phyloP scores from a whole-genome alignment of 1,140 invertebrate species.

The Chrysopa pallens region DNA sequence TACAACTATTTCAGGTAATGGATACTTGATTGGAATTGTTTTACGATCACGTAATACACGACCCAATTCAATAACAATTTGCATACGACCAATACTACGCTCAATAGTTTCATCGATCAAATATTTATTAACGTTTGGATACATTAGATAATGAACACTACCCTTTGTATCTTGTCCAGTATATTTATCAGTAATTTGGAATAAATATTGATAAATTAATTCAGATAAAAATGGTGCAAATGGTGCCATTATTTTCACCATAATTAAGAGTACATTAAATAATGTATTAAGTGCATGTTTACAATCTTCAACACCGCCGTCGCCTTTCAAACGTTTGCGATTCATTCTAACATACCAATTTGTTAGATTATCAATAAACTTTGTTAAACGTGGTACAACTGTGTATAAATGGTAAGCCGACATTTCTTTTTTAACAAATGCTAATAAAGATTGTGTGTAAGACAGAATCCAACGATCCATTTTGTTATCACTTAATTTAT shows the following conservation, averaged over 20 bases:
- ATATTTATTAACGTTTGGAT: slow-evolving; percentile 49
- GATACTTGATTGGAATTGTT: slow-evolving; percentile 91
- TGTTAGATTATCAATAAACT: slow-evolving; percentile 93
- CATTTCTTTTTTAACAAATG: slow-evolving; percentile 88
- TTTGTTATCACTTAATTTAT: slow-evolving; percentile 47
- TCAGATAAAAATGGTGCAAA: slow-evolving; percentile 97
- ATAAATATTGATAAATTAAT: slow-evolving; percentile 83
- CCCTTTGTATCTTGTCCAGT: slow-evolving; percentile 25
- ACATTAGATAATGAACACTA: slow-evolving; percentile 79
- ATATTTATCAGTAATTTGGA: slow-evolving; percentile 25
- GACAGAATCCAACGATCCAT: slow-evolving; percentile 98
- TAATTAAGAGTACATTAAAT: slow-evolving; percentile 72
- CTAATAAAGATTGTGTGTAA: slow-evolving; percentile 81
- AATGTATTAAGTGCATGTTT: slow-evolving; percentile 71
- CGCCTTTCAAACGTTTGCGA: slow-evolving; percentile 80
- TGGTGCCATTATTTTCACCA: slow-evolving; percentile 87
- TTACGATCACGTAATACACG: slow-evolving; percentile 82
- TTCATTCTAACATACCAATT: slow-evolving; percentile 99
- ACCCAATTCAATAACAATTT: slow-evolving; percentile 87
- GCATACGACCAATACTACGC: slow-evolving; percentile 78
- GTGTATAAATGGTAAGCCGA: slow-evolving; percentile 85
- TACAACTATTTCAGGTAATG: slow-evolving; percentile 86
- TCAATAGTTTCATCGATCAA: slow-evolving; percentile 82
- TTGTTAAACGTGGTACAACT: slow-evolving; percentile 81
- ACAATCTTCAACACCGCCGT: slow-evolving; percentile 61